phyloP scores from a whole-genome alignment of 2,797 vertebrate genomes.

The Crocodylus rhombifer region DNA sequence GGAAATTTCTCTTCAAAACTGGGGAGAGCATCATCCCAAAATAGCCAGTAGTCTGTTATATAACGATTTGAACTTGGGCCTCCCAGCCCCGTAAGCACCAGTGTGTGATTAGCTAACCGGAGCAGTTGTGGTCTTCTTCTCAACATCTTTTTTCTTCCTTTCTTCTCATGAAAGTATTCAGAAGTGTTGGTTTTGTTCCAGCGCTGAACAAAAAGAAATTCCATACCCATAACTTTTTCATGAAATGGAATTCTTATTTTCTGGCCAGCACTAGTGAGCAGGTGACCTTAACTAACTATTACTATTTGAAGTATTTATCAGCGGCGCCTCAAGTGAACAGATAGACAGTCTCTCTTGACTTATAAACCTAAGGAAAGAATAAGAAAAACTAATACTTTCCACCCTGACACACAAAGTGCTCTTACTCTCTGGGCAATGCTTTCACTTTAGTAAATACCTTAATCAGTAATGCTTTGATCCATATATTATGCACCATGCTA shows the following conservation, averaged over 20 bases:
- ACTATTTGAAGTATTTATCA: slow-evolving; percentile 4
- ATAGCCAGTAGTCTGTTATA: neutral
- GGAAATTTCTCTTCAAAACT: neutral
- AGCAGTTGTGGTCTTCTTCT: neutral
- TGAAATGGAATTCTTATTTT: neutral
- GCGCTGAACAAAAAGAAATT: neutral
- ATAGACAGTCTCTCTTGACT: neutral
- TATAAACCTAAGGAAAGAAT: neutral
- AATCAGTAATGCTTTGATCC: neutral
- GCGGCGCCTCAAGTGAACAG: neutral
- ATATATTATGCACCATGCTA: neutral
- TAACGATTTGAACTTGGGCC: neutral
- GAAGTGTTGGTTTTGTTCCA: neutral
- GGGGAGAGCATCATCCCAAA: neutral
- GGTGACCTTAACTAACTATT: neutral
- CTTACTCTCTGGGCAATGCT: neutral
- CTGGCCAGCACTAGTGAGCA: neutral
- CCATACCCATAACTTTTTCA: neutral
- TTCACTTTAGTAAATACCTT: slow-evolving; percentile 45
- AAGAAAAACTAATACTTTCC: neutral
- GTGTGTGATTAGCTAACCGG: fast-evolving
- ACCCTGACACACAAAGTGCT: neutral
- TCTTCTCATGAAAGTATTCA: neutral
- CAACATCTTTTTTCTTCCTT: neutral
- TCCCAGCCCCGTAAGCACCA: neutral